phyloP scores from a whole-genome alignment of 2,113 vertebrate genomes.

The Datnioides undecimradiatus region DNA sequence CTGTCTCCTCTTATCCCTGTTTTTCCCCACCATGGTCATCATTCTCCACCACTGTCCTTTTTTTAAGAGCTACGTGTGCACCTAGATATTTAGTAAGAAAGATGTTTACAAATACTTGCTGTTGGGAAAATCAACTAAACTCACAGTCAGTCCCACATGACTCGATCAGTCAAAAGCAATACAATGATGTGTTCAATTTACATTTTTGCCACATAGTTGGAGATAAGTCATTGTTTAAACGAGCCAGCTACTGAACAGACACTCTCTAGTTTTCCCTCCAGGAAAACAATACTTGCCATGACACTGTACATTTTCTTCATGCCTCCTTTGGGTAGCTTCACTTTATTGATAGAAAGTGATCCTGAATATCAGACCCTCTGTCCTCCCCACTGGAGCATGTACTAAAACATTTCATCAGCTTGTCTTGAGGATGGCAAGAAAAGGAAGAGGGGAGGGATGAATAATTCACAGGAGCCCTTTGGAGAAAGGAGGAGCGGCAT shows the following conservation, averaged over 20 bases:
- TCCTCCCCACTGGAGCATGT: conserved; percentile 5
- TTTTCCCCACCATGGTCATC: not conserved
- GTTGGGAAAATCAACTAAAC: not conserved
- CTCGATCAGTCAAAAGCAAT: not conserved
- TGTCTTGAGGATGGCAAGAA: conserved; percentile 34
- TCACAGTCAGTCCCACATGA: no score
- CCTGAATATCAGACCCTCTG: not conserved
- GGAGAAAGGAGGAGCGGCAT: conserved; percentile 23
- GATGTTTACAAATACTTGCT: not conserved
- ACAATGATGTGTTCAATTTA: not conserved
- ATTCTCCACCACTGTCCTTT: not conserved
- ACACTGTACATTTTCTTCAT: not conserved
- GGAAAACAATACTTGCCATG: not conserved
- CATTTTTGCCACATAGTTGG: not conserved
- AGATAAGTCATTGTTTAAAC: not conserved
- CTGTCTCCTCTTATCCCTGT: not conserved
- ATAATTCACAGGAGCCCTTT: conserved; percentile 62
- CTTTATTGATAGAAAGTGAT: not conserved
- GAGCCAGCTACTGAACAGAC: not conserved
- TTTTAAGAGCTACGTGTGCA: not conserved
- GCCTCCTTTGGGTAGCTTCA: not conserved
- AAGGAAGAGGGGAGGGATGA: conserved; percentile 32
- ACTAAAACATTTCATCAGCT: conserved; percentile 30
- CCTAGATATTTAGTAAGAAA: not conserved
- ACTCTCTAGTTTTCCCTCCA: not conserved